Conservation (phyloP, 2,113 vertebrate genomes). For the Galeopterus variegatus region DNA sequence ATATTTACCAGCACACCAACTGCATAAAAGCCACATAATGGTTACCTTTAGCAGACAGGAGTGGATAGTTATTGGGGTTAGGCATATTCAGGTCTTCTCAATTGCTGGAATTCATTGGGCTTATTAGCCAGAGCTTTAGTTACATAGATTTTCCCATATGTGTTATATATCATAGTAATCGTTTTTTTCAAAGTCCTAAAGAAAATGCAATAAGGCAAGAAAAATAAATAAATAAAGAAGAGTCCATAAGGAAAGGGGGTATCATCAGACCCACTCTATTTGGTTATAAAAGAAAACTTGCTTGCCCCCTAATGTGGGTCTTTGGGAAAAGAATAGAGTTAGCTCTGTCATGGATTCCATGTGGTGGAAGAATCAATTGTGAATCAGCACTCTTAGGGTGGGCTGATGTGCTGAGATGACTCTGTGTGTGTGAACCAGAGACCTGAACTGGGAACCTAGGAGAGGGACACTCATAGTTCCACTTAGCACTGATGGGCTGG, state of each 20-base stretch:
- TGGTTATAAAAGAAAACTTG: not conserved
- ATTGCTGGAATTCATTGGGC: not conserved
- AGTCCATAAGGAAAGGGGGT: not conserved
- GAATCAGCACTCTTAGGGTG: not conserved
- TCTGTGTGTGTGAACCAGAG: not conserved
- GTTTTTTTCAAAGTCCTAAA: not conserved
- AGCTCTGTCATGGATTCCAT: not conserved
- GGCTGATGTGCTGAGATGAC: not conserved
- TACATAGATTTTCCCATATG: not conserved
- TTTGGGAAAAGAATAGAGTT: not conserved
- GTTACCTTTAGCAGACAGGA: not conserved
- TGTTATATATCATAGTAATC: not conserved
- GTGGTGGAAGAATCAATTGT: not conserved
- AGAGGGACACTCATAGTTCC: not conserved
- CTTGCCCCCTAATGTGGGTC: not conserved
- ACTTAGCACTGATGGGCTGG: not conserved
- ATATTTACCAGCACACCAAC: not conserved
- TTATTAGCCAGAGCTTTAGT: not conserved
- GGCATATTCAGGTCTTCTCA: not conserved
- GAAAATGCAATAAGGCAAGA: not conserved
- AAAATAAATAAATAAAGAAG: not conserved
- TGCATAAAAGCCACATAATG: not conserved
- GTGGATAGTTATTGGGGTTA: not conserved
- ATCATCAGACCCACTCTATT: not conserved
- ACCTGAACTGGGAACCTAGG: not conserved